These are phyloP conservation scores for Hexactinellida sp. DNA, from an alignment of 37 sponge, comb jelly and placozoan species.

Conservation along the genomic window DNA sequence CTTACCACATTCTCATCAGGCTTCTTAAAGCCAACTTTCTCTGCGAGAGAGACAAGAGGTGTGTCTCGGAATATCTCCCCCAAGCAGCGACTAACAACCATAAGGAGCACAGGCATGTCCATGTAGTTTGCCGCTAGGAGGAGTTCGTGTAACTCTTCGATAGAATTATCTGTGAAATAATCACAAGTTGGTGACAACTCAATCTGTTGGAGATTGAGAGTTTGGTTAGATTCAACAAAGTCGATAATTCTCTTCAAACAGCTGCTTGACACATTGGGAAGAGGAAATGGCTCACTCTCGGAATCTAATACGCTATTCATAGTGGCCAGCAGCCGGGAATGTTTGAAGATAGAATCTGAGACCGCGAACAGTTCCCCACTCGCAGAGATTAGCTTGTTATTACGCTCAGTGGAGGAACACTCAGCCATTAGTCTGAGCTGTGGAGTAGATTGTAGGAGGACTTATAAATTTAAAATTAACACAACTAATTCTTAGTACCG, in stretches of 20 bases:
- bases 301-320: not conserved
- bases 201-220: not conserved
- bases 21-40: slow-evolving; percentile 2
- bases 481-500: too few species aligned
- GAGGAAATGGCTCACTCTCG: not conserved
- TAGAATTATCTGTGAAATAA: not conserved
- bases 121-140: not conserved
- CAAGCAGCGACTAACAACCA: not conserved
- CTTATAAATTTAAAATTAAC: too few species aligned
- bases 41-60: not conserved
- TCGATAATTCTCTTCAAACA: not conserved
- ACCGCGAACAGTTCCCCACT: not conserved
- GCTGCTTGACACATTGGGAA: not conserved
- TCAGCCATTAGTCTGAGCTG: not conserved
- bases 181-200: not conserved
- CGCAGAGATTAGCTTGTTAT: not conserved
- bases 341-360: slow-evolving; percentile 3
- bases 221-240: not conserved
- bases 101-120: not conserved
- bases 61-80: not conserved
- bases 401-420: not conserved
- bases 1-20: not conserved
- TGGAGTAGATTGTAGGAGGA: too few species aligned
- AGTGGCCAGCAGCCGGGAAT: not conserved
- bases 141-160: not conserved